Conservation (phyloP, 2,888 invertebrate genomes). For the Megastigmus dorsalis region DNA sequence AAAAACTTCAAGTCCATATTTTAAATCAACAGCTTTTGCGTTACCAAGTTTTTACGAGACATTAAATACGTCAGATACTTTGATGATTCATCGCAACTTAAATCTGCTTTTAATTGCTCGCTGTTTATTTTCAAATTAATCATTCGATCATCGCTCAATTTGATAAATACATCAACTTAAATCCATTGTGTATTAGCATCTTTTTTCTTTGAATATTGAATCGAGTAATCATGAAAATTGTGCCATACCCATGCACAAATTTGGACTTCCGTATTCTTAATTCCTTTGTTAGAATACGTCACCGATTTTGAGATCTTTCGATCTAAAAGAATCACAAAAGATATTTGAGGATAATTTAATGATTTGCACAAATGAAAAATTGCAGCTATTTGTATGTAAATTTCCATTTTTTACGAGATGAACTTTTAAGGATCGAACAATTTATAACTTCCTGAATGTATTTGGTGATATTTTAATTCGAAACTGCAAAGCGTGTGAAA, state of each 20-base stretch:
- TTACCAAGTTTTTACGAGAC: too few species aligned
- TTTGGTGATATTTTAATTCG: background rate
- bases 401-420: background rate
- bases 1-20: too few species aligned
- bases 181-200: too few species aligned
- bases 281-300: background rate
- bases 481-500: background rate
- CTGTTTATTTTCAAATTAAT: too few species aligned
- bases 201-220: too few species aligned
- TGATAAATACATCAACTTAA: too few species aligned
- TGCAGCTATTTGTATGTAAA: background rate
- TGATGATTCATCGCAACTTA: too few species aligned
- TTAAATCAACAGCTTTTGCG: too few species aligned
- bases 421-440: background rate
- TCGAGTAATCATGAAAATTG: background rate
- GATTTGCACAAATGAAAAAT: background rate
- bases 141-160: too few species aligned
- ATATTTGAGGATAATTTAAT: background rate
- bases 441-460: conserved; percentile 16
- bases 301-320: background rate
- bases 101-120: too few species aligned
- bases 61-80: too few species aligned
- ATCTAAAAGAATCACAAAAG: background rate
- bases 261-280: background rate
- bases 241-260: background rate